Evolutionary conservation across 2,797 vertebrate species (phyloP).

Genomic region (Spondyliosoma cantharus): DNA sequence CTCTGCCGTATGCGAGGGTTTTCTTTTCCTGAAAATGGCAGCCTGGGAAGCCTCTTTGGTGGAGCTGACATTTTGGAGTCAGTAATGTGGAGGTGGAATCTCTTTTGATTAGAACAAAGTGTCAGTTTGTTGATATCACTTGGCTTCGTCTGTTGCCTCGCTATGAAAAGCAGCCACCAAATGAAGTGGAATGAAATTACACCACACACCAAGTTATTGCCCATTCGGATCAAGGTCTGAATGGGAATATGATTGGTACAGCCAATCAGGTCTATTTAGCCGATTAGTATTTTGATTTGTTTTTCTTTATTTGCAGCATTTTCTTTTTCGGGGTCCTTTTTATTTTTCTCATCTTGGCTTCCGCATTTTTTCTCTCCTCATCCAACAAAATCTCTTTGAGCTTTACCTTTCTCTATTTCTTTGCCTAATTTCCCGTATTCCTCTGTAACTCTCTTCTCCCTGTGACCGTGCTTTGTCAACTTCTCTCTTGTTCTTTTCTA

Average conservation of each 20-base stretch:
- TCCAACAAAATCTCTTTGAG: conserved; percentile 7
- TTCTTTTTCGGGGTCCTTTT: not conserved
- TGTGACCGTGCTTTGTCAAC: conserved; percentile 63
- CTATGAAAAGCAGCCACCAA: conserved; percentile 21
- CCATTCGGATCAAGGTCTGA: not conserved
- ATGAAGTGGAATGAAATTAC: conserved; percentile 22
- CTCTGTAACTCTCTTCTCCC: conserved; percentile 21
- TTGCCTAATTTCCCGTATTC: conserved; percentile 47
- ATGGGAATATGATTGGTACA: conserved; percentile 1
- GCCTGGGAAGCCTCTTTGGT: conserved; percentile 37
- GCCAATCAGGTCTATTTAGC: not conserved
- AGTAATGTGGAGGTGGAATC: conserved; percentile 60
- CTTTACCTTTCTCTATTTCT: conserved; percentile 40
- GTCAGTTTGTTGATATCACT: conserved; percentile 59
- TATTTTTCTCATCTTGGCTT: conserved; percentile 4
- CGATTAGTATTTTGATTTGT: not conserved
- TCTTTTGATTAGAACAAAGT: conserved; percentile 64
- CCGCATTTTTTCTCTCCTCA: conserved; percentile 9
- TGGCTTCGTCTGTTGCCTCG: conserved; percentile 36
- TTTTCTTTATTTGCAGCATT: not conserved
- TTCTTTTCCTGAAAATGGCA: conserved; percentile 24
- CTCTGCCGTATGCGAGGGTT: conserved; percentile 19
- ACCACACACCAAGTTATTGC: not conserved
- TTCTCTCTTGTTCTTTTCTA: conserved; percentile 66
- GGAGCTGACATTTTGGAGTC: conserved; percentile 61